Evolutionary conservation across 1,140 invertebrate genomes (phyloP).

Genomic region (Zaprionus camerounensis): DNA sequence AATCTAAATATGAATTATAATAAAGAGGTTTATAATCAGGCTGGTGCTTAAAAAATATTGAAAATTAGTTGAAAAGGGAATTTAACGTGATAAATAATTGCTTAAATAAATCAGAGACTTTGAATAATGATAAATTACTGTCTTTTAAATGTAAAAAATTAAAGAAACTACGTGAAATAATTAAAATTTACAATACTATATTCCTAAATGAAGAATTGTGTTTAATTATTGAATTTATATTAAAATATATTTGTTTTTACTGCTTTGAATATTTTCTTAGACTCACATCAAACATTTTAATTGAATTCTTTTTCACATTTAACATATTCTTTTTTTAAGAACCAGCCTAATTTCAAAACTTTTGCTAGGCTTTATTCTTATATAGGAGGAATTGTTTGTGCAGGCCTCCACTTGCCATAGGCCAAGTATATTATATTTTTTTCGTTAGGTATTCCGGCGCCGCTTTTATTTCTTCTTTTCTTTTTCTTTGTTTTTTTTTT

Average conservation of each 20-base stretch:
- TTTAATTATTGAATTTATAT: not conserved
- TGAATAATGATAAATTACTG: too few relatives aligned
- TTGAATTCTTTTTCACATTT: not conserved
- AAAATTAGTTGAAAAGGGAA: conserved; percentile 30
- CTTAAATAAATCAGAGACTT: not conserved
- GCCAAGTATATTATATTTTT: not conserved
- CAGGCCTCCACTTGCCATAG: not conserved
- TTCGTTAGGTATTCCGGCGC: not conserved
- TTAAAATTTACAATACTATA: not conserved
- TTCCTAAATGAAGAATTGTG: not conserved
- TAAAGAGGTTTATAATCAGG: conserved; percentile 24
- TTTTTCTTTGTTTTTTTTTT: conserved; percentile 28
- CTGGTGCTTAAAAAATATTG: conserved; percentile 44
- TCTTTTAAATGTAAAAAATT: not conserved
- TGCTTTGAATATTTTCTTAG: not conserved
- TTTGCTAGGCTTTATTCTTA: conserved; percentile 38
- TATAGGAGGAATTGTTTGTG: conserved; percentile 58
- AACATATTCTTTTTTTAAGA: conserved; percentile 13
- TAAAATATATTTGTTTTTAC: not conserved
- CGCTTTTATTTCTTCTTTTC: conserved; percentile 13
- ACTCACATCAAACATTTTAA: not conserved
- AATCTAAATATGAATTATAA: conserved; percentile 46
- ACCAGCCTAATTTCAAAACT: conserved; percentile 45
- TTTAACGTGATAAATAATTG: not conserved
- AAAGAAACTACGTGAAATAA: not conserved